Conservation (phyloP, 1,140 invertebrate species). For the Nymphalis io region DNA sequence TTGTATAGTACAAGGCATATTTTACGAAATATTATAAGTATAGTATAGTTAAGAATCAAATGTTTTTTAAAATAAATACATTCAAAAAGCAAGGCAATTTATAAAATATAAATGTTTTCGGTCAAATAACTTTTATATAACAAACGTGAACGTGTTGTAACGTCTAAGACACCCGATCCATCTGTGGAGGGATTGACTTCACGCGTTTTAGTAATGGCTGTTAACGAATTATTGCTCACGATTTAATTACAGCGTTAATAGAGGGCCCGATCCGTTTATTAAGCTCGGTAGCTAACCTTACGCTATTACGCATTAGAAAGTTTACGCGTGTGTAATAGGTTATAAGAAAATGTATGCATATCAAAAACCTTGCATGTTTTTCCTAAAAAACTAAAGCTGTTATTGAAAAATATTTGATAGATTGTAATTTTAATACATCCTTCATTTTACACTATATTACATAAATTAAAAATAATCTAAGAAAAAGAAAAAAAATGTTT, state of each 20-base stretch:
- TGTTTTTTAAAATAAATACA: background rate
- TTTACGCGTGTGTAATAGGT: constrained; percentile 23
- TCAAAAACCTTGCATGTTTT: too few species aligned
- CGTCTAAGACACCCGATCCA: constrained; percentile 15
- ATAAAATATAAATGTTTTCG: too few species aligned
- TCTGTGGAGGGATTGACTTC: constrained; percentile 33
- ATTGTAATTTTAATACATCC: too few species aligned
- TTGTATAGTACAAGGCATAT: too few species aligned
- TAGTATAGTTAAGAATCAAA: too few species aligned
- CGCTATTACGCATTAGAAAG: constrained; percentile 48
- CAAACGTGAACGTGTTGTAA: background rate
- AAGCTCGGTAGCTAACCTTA: constrained; percentile 53
- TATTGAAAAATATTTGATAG: too few species aligned
- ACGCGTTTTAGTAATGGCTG: constrained; percentile 55
- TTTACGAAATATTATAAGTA: too few species aligned
- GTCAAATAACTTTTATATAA: background rate
- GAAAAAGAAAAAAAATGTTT: too few species aligned
- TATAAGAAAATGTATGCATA: background rate
- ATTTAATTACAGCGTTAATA: constrained; percentile 64
- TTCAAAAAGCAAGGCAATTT: background rate
- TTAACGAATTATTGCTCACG: constrained; percentile 64
- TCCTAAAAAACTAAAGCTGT: too few species aligned
- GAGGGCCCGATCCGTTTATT: constrained; percentile 43
- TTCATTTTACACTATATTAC: too few species aligned
- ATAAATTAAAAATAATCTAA: too few species aligned